Base-by-base conservation (phyloP, 2,113 vertebrate species). In the Lepus timidus region DNA sequence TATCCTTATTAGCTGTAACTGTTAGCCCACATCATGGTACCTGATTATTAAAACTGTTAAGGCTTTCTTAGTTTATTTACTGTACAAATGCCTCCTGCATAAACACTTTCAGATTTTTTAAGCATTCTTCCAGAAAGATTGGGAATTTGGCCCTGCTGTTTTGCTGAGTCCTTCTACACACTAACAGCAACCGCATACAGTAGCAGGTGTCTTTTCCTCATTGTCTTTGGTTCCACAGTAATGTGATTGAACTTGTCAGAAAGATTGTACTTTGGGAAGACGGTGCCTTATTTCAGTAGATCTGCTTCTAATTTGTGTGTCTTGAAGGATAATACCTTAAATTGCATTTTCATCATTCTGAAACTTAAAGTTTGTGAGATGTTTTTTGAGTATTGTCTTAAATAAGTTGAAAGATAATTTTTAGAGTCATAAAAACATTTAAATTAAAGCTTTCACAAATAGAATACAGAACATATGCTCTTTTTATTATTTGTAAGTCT, bases 371-470 rank as follows among this genome's bases (percentile, higher is more conserved):
- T 89, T 85, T 91, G 33, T 70, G n/a, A 62, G 10, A 64, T 67
- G 90, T 94, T 14, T 9, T 64, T 65, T 71, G 19, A 93, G 6
- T 88, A n/a, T 67, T 88, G 25, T 36, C 88, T 93, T 49, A 67
- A 88, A 36, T 83, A 76, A 80, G 39, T n/a, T 64, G 84, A 86
- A 93, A 78, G 51, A 9, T 94, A 39, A 83, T 62, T 81, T 84
- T 75, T 33, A 22, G 2, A 89, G 75, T 84, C 9, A 88, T 44
- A 39, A 25, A 64, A 82, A 64, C 29, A 58, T 61, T 96, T 83
- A 55, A 79, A 78, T n/a, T 67, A 89, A 96, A 89, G 22, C n/a
- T 85, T 91, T 75, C 23, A 52, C 2, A 94, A 89, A 78, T 62
- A 23, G 13, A 55, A 65, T 20, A 82, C 7, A 91, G 49, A 78